phyloP scores from a whole-genome alignment of 2,113 vertebrate genomes.

The Notothenia coriiceps region DNA sequence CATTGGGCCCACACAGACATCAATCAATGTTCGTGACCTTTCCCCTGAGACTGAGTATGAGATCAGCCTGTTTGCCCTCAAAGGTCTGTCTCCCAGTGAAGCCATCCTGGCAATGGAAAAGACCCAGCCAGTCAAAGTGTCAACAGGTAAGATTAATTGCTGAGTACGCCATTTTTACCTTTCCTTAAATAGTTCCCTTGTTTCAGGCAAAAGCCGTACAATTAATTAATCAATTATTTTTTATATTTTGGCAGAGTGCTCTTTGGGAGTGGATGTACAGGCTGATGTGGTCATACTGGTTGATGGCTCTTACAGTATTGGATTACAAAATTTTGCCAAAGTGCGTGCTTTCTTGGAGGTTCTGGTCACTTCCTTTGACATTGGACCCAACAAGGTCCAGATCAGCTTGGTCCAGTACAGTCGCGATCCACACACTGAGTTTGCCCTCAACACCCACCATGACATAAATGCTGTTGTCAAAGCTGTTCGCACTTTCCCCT shows the following conservation, averaged over 20 bases:
- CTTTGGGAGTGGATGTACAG: slow-evolving; percentile 96
- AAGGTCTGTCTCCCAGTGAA: slow-evolving; percentile 92
- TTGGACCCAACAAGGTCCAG: slow-evolving; percentile 92
- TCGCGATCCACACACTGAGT: slow-evolving; percentile 96
- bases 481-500: slow-evolving; percentile 95
- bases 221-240: slow-evolving; percentile 77
- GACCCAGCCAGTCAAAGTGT: slow-evolving; percentile 94
- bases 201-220: neutral
- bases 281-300: slow-evolving; percentile 97
- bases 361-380: slow-evolving; percentile 95
- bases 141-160: slow-evolving; percentile 87
- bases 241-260: slow-evolving; percentile 89
- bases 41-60: slow-evolving; percentile 95
- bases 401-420: slow-evolving; percentile 99
- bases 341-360: slow-evolving; percentile 97
- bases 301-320: slow-evolving; percentile 98
- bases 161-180: neutral
- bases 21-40: slow-evolving; percentile 92
- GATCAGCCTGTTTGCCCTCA: slow-evolving; percentile 93
- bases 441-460: slow-evolving; percentile 93
- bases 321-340: slow-evolving; percentile 98
- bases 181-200: neutral
- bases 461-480: slow-evolving; percentile 91
- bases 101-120: slow-evolving; percentile 91
- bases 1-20: slow-evolving; percentile 89